Percentiles rank a stretch among this genome's conserved stretches.
Conservation (phyloP, 2,113 vertebrate species). For the Etheostoma cragini region DNA sequence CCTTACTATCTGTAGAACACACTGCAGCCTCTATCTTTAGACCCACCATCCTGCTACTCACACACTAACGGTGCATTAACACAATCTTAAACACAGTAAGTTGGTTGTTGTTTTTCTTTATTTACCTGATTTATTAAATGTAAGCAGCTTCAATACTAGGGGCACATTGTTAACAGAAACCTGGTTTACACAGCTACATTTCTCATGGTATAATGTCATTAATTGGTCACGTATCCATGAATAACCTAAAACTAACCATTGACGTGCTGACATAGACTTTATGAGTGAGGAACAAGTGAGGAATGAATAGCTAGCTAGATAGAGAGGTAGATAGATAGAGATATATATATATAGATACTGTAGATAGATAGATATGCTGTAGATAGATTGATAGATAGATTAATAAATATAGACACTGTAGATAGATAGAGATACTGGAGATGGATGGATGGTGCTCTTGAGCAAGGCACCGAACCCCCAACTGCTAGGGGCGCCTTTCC, state of each 20-base stretch:
- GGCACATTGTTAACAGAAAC: background rate
- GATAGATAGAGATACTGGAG: too few relatives aligned
- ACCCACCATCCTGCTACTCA: background rate
- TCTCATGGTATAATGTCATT: background rate
- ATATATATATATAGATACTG: too few relatives aligned
- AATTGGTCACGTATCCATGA: background rate
- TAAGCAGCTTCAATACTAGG: background rate
- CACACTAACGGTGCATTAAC: background rate
- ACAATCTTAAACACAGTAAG: background rate
- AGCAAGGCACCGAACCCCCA: too few relatives aligned
- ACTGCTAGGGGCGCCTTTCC: too few relatives aligned
- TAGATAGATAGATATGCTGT: too few relatives aligned
- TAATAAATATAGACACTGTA: too few relatives aligned
- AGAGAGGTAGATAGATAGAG: too few relatives aligned
- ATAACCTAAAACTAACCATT: background rate
- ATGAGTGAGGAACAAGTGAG: background rate
- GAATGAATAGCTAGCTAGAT: too few relatives aligned
- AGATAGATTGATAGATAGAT: too few relatives aligned
- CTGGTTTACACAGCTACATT: background rate
- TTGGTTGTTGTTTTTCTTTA: background rate
- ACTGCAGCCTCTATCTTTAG: background rate
- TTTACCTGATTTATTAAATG: background rate
- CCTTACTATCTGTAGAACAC: background rate
- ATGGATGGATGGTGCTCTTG: too few relatives aligned
- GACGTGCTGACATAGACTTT: background rate